Evolutionary conservation across 2,888 invertebrate species (phyloP).

Genomic region (Lamellibrachia columna): DNA sequence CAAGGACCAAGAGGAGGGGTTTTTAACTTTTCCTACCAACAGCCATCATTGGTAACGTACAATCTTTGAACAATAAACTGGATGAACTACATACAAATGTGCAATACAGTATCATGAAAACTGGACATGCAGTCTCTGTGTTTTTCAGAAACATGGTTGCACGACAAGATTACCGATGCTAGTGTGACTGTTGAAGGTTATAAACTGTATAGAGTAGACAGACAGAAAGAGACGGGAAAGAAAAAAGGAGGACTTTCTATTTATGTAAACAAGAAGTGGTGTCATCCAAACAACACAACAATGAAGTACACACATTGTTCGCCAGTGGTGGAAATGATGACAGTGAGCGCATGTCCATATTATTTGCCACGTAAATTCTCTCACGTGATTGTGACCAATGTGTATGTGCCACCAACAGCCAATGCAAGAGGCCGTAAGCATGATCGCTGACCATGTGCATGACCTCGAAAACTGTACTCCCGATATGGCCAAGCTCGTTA

Average conservation of each 20-base stretch:
- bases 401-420: background rate
- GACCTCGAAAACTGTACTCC: background rate
- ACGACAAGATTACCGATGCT: background rate
- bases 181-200: background rate
- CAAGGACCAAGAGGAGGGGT: conserved; percentile 17
- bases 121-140: background rate
- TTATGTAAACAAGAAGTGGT: conserved; percentile 20
- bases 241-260: background rate
- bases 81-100: background rate
- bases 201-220: background rate
- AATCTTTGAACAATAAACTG: background rate
- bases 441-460: background rate
- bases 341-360: background rate
- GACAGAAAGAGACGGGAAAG: conserved; percentile 13
- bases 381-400: conserved; percentile 14
- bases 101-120: background rate
- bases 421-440: background rate
- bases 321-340: background rate
- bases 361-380: conserved; percentile 19
- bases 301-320: background rate
- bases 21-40: background rate
- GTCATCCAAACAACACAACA: background rate
- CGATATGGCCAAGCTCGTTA: background rate
- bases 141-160: conserved; percentile 3
- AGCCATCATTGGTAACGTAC: background rate